Evolutionary conservation across 1,140 invertebrate genomes (phyloP), one percentile per base, ranked within the genome.

Genomic region (Melipona quadrifasciata): DNA sequence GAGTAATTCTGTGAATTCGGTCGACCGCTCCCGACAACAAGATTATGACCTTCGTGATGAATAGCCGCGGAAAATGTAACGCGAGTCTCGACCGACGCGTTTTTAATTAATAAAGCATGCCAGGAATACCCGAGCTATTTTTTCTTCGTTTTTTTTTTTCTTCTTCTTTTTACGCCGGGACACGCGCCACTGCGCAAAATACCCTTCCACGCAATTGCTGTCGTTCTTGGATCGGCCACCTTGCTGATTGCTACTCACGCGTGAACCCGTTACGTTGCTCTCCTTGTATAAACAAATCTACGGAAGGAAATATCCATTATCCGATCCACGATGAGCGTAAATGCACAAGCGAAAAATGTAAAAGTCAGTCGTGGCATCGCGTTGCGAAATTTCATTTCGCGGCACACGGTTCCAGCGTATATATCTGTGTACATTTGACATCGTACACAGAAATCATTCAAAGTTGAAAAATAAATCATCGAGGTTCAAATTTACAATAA

Each of bases 81-180:
- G 21, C 57, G 1, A 47, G 51, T 57, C 53, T 17, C 57, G 51
- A 31, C 51, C 47, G 81, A 68, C 72, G 64, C 51, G 61, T 72
- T 85, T 85, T 85, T 85, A 85, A 85, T 85, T 85, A 85, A 85
- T 74, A 64, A 85, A 85, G 53, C 53, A 61, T 58, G 17, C 71
- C 70, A 10, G 27, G 70, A 34, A 67, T 71, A 79, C n/a, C n/a
- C 34, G 55, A 53, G 53, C 34, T 72, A 84, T 71, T 78, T 79
- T 71, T 64, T 70, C 21, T 58, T n/a, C 55, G 19, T 16, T 12
- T 21, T 55, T 19, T 16, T 24, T n/a, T 24, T n/a, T 61, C 5
- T 61, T 24, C 4, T 24, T 0, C 17, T 21, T 65, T 75, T 80
- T 76, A 53, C 67, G 10, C 10, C 5, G 39, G 24, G 39, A 53